phyloP scores from a whole-genome alignment of 2,888 invertebrate species.

The Mythimna lalbum region DNA sequence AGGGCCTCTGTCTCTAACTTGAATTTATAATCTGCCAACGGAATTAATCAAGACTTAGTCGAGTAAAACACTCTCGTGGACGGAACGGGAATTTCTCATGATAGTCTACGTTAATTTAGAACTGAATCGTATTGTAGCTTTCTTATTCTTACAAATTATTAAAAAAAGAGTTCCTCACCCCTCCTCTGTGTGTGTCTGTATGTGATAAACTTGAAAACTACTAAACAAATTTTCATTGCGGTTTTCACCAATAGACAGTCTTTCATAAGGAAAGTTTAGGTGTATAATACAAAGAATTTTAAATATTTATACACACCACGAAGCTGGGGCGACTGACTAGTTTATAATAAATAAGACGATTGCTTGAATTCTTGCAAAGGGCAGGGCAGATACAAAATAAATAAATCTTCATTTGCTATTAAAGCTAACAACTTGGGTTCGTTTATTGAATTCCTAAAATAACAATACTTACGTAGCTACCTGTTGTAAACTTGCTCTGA shows the following conservation, averaged over 20 bases:
- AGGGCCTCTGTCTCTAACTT: constrained; percentile 65
- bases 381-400: constrained; percentile 4
- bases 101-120: not conserved
- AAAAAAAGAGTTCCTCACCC: too few relatives aligned
- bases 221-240: too few relatives aligned
- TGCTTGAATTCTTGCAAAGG: constrained; percentile 9
- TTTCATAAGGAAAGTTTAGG: too few relatives aligned
- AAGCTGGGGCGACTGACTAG: too few relatives aligned
- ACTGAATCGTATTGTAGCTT: not conserved
- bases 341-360: constrained; percentile 11
- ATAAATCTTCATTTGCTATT: constrained; percentile 28
- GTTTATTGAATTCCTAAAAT: constrained; percentile 51
- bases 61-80: constrained; percentile 27
- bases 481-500: constrained; percentile 46
- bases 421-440: constrained; percentile 12
- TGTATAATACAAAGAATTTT: too few relatives aligned
- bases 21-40: constrained; percentile 71
- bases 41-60: constrained; percentile 72
- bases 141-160: too few relatives aligned
- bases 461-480: constrained; percentile 47
- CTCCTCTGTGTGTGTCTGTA: too few relatives aligned
- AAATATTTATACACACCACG: too few relatives aligned
- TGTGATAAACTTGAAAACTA: too few relatives aligned
- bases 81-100: constrained; percentile 6
- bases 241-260: too few relatives aligned